Evolutionary conservation across 2,113 vertebrate genomes (phyloP).

Genomic region (Rissa tridactyla): DNA sequence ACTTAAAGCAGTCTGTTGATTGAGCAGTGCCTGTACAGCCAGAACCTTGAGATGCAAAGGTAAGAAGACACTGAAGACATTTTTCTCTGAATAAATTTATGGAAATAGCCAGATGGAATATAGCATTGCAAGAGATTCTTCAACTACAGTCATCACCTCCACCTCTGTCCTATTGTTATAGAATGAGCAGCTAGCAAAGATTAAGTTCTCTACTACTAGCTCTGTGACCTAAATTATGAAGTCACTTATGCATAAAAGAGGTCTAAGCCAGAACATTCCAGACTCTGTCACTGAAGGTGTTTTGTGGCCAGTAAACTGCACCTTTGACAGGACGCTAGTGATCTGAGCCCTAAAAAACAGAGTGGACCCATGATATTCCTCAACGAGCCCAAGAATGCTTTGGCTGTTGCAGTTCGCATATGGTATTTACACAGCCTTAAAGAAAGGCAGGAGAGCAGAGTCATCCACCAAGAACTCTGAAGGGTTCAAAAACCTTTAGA

Average conservation of each 20-base stretch:
- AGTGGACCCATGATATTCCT: background rate
- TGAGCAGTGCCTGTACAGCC: background rate
- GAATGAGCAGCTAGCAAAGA: background rate
- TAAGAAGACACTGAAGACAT: background rate
- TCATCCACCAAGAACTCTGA: background rate
- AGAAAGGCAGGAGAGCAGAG: background rate
- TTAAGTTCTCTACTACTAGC: background rate
- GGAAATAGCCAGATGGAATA: background rate
- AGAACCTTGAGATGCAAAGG: background rate
- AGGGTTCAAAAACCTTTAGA: background rate
- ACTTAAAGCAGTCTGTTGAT: background rate
- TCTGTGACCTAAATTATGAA: background rate
- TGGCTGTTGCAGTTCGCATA: background rate
- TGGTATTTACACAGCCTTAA: background rate
- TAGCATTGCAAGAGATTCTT: background rate
- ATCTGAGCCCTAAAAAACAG: background rate
- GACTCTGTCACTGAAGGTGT: background rate
- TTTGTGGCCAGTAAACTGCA: background rate
- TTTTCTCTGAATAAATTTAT: background rate
- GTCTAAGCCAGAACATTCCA: background rate
- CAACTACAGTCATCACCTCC: background rate
- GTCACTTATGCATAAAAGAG: background rate
- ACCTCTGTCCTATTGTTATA: background rate
- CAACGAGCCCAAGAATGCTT: background rate
- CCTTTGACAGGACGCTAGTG: background rate